phyloP scores from a whole-genome alignment of 2,888 invertebrate species.

The Morpho deidamia region DNA sequence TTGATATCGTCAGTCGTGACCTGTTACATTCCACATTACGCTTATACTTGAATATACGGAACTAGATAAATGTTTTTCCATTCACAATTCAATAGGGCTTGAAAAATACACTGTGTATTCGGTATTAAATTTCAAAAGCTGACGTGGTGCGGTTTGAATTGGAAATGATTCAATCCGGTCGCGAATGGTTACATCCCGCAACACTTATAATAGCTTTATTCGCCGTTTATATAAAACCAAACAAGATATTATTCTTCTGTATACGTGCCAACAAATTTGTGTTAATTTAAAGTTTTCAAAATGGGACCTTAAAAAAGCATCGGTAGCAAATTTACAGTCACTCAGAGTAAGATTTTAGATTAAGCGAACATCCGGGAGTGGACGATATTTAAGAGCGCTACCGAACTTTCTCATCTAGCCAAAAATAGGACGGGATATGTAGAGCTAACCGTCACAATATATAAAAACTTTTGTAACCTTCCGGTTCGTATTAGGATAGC shows the following conservation, averaged over 20 bases:
- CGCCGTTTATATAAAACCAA: slow-evolving; percentile 1
- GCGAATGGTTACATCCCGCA: slow-evolving; percentile 2
- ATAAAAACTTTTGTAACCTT: no score
- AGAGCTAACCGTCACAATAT: no score
- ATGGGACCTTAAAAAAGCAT: no score
- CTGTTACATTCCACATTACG: not conserved
- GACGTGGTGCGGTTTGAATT: not conserved
- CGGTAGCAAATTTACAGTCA: no score
- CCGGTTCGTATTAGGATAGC: no score
- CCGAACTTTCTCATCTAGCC: no score
- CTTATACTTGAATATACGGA: not conserved
- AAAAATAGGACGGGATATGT: no score
- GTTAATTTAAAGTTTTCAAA: no score
- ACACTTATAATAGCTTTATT: not conserved
- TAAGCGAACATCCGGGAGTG: no score
- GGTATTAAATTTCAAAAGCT: not conserved
- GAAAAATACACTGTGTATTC: not conserved
- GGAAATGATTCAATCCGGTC: slow-evolving; percentile 7
- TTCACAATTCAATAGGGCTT: not conserved
- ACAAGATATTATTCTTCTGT: not conserved
- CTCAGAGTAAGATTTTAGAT: no score
- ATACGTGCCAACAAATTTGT: not conserved
- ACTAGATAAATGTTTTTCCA: not conserved
- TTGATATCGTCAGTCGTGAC: not conserved
- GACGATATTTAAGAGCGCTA: no score